Evolutionary conservation across 2,113 vertebrate species (phyloP), one percentile per base, ranked within the genome.

Genomic region (Pimephales promelas): DNA sequence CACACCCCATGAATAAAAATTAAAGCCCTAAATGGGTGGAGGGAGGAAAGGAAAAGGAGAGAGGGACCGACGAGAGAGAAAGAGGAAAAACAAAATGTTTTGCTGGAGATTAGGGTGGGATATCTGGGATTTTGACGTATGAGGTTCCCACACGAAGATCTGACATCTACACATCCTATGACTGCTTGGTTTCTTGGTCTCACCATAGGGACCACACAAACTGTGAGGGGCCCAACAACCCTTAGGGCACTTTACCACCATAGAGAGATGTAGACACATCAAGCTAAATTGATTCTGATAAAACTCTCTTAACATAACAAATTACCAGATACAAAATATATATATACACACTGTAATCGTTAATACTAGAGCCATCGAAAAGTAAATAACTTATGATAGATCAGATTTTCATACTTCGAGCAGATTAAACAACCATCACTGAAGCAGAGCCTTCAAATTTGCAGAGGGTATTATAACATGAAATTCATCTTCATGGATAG

Each of bases 101-200:
- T 90, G 91, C 89, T 93, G 93, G 87, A 94, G 94, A 96, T 94
- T 95, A 96, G 91, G 94, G 92, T 86, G 92, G 94, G 95, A 95
- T 95, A 95, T 94, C 94, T 95, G 82, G 54, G 24, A 82, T 83
- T 74, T 81, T 70, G 62, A 92, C 93, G 92, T 92, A 95, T 91
- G 92, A 91, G 95, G 96, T 99, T 99, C 97, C 97, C 97, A 98
- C 97, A 98, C 96, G 96, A 95, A 96, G 95, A 96, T 94, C 95
- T 93, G 79, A 86, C 84, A 91, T 85, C 88, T 81, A 83, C 74
- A 72, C 82, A 80, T 83, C 82, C 82, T 82, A 75, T 87, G 36
- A 68, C 80, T 68, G 64, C 66, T 73, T 54, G 79, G 68, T 88
- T 82, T 89, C 71, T 85, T 88, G 85, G 45, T 79, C n/a, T 72